phyloP scores from a whole-genome alignment of 1,140 invertebrate genomes.

The Triops longicaudatus region DNA sequence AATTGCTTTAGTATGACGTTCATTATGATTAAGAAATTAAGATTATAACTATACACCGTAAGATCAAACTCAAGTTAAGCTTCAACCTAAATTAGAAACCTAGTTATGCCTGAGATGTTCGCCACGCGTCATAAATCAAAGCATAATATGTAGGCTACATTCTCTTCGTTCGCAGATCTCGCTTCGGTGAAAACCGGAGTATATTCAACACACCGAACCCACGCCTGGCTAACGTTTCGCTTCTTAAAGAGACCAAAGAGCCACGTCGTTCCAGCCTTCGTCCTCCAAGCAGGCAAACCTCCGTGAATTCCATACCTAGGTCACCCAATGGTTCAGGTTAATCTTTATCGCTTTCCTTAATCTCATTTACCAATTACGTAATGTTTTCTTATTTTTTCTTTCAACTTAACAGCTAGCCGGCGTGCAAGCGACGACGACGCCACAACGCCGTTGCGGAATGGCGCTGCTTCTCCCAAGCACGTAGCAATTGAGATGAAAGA shows the following conservation, averaged over 20 bases:
- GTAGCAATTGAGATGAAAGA: conserved; percentile 17
- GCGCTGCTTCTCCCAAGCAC: conserved; percentile 12
- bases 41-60: too few species aligned
- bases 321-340: conserved; percentile 9
- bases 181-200: conserved; percentile 81
- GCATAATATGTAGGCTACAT: too few species aligned
- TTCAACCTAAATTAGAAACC: too few species aligned
- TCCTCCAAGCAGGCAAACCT: conserved; percentile 22
- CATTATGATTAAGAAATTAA: too few species aligned
- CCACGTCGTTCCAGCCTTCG: conserved; percentile 18
- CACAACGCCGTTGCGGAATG: neutral
- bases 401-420: neutral
- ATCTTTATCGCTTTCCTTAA: neutral
- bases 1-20: too few species aligned
- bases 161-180: conserved; percentile 53
- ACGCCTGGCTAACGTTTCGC: conserved; percentile 26
- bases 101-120: too few species aligned
- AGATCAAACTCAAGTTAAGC: too few species aligned
- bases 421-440: neutral
- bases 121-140: too few species aligned
- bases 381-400: neutral
- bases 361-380: neutral
- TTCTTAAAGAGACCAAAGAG: conserved; percentile 26
- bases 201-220: conserved; percentile 93
- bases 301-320: conserved; percentile 19